phyloP scores from a whole-genome alignment of 2,797 vertebrate genomes.

The Fratercula arctica region DNA sequence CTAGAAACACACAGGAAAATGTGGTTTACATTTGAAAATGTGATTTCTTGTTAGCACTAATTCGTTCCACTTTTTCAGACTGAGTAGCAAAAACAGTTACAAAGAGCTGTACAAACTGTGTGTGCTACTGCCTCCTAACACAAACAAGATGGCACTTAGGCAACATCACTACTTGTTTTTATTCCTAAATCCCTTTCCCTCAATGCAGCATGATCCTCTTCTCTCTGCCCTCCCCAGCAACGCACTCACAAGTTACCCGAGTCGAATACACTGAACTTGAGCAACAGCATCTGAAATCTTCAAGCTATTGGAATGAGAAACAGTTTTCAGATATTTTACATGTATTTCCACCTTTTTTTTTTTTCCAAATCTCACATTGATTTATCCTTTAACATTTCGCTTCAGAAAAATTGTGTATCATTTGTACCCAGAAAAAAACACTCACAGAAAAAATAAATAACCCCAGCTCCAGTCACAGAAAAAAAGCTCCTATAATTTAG shows the following conservation, averaged over 20 bases:
- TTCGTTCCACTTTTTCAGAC: not conserved
- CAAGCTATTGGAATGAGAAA: not conserved
- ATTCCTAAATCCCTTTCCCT: not conserved
- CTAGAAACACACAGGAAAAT: not conserved
- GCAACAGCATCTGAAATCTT: not conserved
- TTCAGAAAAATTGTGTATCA: not conserved
- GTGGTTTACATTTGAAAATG: not conserved
- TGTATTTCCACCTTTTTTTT: not conserved
- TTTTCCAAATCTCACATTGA: not conserved
- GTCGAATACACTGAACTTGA: not conserved
- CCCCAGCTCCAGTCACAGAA: not conserved
- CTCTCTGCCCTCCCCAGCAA: not conserved
- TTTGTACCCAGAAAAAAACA: not conserved
- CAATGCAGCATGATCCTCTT: not conserved
- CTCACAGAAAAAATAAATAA: not conserved
- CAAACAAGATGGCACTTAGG: not conserved
- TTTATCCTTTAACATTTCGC: not conserved
- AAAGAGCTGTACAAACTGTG: not conserved
- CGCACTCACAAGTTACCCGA: not conserved
- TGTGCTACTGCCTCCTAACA: not conserved
- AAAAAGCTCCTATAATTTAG: not conserved
- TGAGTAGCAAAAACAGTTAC: not conserved
- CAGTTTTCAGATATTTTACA: not conserved
- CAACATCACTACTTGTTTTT: not conserved
- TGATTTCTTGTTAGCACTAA: not conserved